A percentile compares a stretch with the other conserved stretches of the same genome.
Conservation (phyloP, 2,797 vertebrate species). For the Platalea minor region DNA sequence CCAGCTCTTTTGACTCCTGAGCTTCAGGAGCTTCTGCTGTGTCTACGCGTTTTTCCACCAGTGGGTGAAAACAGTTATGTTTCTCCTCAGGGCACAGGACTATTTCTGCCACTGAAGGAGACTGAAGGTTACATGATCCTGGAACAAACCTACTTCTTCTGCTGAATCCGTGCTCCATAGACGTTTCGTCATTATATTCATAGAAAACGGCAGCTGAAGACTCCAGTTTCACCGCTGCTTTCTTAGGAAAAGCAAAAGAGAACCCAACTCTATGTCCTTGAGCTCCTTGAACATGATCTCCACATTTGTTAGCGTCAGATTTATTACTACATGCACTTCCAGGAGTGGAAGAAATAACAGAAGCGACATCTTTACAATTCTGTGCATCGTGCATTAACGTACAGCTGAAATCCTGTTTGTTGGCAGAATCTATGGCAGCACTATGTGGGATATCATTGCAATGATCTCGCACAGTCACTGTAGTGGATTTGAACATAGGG, state of each 20-base stretch:
- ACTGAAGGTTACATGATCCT: conserved; percentile 59
- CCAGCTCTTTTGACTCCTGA: conserved; percentile 53
- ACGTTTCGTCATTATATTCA: conserved; percentile 79
- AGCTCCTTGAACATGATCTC: conserved; percentile 72
- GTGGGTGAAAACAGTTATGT: neutral
- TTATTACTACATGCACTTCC: conserved; percentile 41
- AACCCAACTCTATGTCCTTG: conserved; percentile 81
- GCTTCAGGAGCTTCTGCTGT: conserved; percentile 30
- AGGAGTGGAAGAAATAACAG: conserved; percentile 18
- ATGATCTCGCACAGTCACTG: conserved; percentile 86
- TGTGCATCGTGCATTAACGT: neutral
- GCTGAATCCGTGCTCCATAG: conserved; percentile 63
- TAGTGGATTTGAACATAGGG: conserved; percentile 98
- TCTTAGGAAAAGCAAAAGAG: conserved; percentile 88
- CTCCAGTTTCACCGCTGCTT: conserved; percentile 82
- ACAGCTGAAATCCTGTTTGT: conserved; percentile 46
- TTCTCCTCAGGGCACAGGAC: conserved; percentile 64
- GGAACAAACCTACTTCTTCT: conserved; percentile 78
- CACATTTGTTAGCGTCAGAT: conserved; percentile 46
- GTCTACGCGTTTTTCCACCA: conserved; percentile 36
- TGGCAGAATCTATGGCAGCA: conserved; percentile 22
- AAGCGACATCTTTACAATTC: conserved; percentile 19
- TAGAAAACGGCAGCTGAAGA: conserved; percentile 87
- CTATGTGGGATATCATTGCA: conserved; percentile 41
- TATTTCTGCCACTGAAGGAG: conserved; percentile 61